Base-by-base conservation (phyloP, 2,797 vertebrate species). In the Melanotaenia nigrans region DNA sequence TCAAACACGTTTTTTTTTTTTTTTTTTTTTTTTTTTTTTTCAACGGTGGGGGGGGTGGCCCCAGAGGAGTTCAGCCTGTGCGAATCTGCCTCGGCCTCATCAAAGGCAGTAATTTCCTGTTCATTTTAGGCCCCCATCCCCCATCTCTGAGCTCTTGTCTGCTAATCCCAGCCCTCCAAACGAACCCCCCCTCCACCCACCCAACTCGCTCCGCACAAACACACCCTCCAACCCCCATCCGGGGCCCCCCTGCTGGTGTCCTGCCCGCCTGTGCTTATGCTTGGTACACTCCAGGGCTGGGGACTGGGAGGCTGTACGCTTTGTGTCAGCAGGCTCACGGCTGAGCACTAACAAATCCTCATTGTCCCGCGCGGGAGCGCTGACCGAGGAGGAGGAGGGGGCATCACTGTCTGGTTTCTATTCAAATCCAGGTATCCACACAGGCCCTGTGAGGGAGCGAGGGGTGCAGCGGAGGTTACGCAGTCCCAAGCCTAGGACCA, bases 31-130 rank as follows among this genome's bases (percentile, higher is more conserved):
- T 47, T 24, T 49, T 11, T 49, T 22, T 22, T 3, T 30, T 5
- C 28, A 68, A 69, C 57, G 77, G 67, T 70, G 24, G 24, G 24
- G 80, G 47, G 47, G 25, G 22, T 6, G 5, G 72, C 68, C 73
- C 82, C 55, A 20, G 59, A 94, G 88, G 83, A 93, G 86, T 91
- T 93, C 88, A 93, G 91, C 89, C 90, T 93, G 90, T 75, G 91
- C 89, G 87, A 92, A 94, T 93, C 95, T 93, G 91, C 93, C 91
- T 94, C 92, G 91, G 93, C 94, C 93, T 95, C 94, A 96, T 97
- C 95, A 94, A 96, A 96, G 95, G 94, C 96, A 90, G 94, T 96
- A 95, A 97, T 97, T 98, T 99, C 97, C 97, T 98, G 96, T 96
- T 95, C 93, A 87, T 92, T 94, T 94, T 92, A 92, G 92, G 89